Conservation (phyloP, 2,888 invertebrate genomes). For the Arctia plantaginis region DNA sequence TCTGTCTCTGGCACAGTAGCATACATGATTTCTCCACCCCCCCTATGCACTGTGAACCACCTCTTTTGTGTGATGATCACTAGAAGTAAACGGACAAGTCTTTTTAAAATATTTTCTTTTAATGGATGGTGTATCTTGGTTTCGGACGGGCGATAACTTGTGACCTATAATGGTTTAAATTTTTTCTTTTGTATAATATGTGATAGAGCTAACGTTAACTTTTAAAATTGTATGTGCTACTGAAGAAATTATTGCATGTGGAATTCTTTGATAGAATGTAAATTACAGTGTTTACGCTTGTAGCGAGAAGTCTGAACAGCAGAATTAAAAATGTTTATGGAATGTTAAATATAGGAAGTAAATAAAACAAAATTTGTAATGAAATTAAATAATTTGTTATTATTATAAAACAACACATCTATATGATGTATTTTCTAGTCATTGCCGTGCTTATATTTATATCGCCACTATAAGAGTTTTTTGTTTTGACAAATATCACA, state of each 20-base stretch:
- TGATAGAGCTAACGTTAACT: not conserved
- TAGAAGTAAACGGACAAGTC: not conserved
- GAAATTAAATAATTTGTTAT: slow-evolving; percentile 84
- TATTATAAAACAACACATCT: slow-evolving; percentile 84
- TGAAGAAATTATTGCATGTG: not conserved
- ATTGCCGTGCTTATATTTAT: slow-evolving; percentile 65
- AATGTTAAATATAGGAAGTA: slow-evolving; percentile 21
- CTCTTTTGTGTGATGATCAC: not conserved
- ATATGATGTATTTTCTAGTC: slow-evolving; percentile 84
- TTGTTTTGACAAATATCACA: slow-evolving; percentile 61
- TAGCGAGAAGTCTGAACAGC: not conserved
- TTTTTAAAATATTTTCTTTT: not conserved
- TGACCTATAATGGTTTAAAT: not conserved
- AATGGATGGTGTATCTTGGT: not conserved
- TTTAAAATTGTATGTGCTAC: not conserved
- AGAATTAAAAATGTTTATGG: not conserved
- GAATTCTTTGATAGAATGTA: not conserved
- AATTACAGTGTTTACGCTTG: not conserved
- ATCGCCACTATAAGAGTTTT: slow-evolving; percentile 44
- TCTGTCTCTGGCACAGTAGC: not conserved
- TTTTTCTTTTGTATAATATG: not conserved
- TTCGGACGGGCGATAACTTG: not conserved
- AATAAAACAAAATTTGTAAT: slow-evolving; percentile 78
- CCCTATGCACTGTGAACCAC: not conserved
- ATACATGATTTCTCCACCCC: not conserved